Base-by-base conservation (phyloP, 1,140 invertebrate species). In the Stegodyphus dumicola region DNA sequence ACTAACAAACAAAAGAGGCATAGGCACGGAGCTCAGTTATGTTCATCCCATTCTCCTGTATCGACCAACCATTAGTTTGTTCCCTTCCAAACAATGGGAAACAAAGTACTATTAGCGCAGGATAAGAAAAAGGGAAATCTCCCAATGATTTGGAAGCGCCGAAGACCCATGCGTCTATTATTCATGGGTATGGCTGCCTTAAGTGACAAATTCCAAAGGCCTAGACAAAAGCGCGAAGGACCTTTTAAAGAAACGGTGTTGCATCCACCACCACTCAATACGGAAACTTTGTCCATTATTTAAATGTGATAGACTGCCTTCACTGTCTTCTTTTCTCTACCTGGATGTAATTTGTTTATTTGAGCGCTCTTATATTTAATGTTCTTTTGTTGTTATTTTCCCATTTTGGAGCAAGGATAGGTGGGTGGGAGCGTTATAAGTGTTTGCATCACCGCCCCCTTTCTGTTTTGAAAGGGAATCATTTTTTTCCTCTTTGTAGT, bases 221-320 rank as follows among this genome's bases (percentile, higher is more conserved):
- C 17, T 10, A 17, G 17, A 75, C 60, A 64, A 54, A 10, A 52
- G 52, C 11, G 11, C 18, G 65, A 54, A 73, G 18, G 54, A 6
- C 48, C 73, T 73, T 69, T 53, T 56, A 81, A 81, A 81, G 78
- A 73, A 81, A 81, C 73, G 56, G 52, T 10, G 49, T 11, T 56
- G 33, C 18, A 64, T 9, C 13, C 18, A 78, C 17, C 75, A 17
- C 75, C 18, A 56, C n/a, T 81, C 78, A 73, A 81, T 81, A 73
- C 54, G 15, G 51, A 18, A 81, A 81, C 78, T 81, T 81, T 81
- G 78, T 13, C 78, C 78, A 81, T 81, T 81, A 81, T 81, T 81
- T 81, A 71, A 78, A 71, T 73, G 67, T 81, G 78, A 81, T 81
- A 56, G 78, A 81, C 67, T 81, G 52, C 70, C 18, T 52, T 18